Evolutionary conservation across 2,888 invertebrate species (phyloP).

Genomic region (Cephalotes varians): DNA sequence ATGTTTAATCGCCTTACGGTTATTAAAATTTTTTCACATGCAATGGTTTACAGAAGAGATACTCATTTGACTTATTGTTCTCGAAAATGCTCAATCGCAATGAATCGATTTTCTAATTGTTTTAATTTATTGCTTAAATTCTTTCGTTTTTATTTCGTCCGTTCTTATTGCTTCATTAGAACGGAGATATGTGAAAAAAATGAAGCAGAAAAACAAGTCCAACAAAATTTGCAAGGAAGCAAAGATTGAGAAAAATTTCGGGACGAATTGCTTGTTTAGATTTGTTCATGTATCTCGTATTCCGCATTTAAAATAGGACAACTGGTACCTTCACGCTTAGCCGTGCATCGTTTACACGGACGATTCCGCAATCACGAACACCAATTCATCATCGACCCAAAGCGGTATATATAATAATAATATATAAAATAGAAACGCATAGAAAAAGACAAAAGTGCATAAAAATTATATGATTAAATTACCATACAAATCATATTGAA

Average conservation of each 20-base stretch:
- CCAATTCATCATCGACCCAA: too few species aligned
- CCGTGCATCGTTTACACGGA: too few species aligned
- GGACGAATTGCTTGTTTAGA: background rate
- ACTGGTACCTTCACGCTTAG: background rate
- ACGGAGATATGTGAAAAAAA: background rate
- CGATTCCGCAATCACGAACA: too few species aligned
- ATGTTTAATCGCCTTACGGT: too few species aligned
- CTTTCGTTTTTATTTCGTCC: background rate
- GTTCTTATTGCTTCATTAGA: background rate
- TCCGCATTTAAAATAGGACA: background rate
- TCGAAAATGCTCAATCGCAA: background rate
- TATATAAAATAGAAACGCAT: background rate
- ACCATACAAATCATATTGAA: background rate
- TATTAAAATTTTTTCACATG: too few species aligned
- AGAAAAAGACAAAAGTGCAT: background rate
- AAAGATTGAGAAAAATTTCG: background rate
- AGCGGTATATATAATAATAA: background rate
- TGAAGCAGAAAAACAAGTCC: background rate
- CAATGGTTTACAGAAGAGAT: too few species aligned
- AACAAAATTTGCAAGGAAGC: background rate
- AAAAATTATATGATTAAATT: background rate
- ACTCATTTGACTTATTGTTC: background rate
- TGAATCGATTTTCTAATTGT: background rate
- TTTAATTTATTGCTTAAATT: background rate
- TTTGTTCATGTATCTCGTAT: background rate